These are phyloP conservation scores for Sphenodon punctatus DNA, from an alignment of 2,797 vertebrate genomes.

Conservation along the genomic window DNA sequence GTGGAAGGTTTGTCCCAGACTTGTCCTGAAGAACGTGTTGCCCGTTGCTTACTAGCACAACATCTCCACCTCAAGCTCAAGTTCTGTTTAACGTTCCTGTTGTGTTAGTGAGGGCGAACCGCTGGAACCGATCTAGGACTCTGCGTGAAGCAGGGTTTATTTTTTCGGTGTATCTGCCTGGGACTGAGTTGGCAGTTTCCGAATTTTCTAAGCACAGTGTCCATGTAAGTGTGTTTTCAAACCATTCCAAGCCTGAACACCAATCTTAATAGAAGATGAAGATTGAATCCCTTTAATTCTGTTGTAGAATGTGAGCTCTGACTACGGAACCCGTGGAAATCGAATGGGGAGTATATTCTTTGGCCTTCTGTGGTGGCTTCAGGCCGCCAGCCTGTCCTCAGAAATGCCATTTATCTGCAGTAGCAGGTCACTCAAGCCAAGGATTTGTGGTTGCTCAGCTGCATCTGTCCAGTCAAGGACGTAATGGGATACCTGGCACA, in stretches of 20 bases:
- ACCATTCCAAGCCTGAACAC: no score
- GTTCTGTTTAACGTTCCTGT: no score
- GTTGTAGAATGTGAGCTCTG: neutral
- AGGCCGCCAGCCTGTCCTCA: no score
- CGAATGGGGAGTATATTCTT: neutral
- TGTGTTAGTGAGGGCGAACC: neutral
- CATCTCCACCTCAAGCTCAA: no score
- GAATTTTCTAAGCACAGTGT: neutral
- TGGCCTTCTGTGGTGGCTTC: neutral
- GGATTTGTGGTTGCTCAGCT: rapidly evolving
- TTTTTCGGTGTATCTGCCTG: neutral
- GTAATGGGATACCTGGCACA: neutral
- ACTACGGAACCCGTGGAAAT: neutral
- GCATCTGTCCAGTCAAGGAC: neutral
- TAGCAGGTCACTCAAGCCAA: neutral
- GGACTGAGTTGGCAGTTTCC: neutral
- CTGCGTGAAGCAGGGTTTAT: neutral
- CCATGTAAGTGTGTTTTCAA: neutral
- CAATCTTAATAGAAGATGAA: no score
- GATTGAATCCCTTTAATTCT: neutral
- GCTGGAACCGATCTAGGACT: neutral
- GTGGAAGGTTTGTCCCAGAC: neutral
- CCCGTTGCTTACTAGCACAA: no score
- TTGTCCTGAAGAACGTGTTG: neutral
- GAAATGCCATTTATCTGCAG: neutral